Percentiles rank a stretch among this genome's conserved stretches.
Conservation (phyloP, 2,113 vertebrate genomes). For the Perognathus longimembris region DNA sequence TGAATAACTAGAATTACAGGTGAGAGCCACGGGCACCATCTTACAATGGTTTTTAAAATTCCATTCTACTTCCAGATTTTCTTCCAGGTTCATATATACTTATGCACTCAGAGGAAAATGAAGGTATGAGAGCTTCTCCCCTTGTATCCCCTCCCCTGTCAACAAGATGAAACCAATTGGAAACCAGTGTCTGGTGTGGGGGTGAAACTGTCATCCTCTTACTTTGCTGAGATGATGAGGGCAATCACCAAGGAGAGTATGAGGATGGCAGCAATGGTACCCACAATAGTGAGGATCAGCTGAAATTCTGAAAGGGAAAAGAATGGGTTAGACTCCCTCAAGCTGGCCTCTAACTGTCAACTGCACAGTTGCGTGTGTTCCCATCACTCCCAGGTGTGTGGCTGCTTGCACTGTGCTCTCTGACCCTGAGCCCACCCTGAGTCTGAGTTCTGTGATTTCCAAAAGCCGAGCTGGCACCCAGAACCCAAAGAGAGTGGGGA, state of each 20-base stretch:
- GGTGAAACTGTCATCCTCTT: neutral
- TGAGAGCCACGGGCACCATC: no score
- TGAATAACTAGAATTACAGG: no score
- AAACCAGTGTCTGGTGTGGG: neutral
- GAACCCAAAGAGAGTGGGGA: neutral
- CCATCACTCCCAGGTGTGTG: neutral
- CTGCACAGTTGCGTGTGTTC: fast-evolving
- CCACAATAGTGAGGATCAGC: conserved; percentile 86
- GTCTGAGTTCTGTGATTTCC: neutral
- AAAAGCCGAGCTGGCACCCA: neutral
- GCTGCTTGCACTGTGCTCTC: neutral
- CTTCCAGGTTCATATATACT: neutral
- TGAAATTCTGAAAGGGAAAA: conserved; percentile 77
- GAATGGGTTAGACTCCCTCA: neutral
- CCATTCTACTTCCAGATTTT: neutral
- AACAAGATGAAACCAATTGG: neutral
- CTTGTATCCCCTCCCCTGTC: neutral
- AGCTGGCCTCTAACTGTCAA: neutral
- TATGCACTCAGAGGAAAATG: conserved; percentile 6
- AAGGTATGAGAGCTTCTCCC: neutral
- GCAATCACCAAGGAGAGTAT: conserved; percentile 68
- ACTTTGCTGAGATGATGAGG: neutral
- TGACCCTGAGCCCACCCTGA: neutral
- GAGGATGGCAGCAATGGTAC: conserved; percentile 67
- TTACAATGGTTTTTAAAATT: neutral